phyloP scores from a whole-genome alignment of 2,797 vertebrate species.

The Coccyzus lansbergi region DNA sequence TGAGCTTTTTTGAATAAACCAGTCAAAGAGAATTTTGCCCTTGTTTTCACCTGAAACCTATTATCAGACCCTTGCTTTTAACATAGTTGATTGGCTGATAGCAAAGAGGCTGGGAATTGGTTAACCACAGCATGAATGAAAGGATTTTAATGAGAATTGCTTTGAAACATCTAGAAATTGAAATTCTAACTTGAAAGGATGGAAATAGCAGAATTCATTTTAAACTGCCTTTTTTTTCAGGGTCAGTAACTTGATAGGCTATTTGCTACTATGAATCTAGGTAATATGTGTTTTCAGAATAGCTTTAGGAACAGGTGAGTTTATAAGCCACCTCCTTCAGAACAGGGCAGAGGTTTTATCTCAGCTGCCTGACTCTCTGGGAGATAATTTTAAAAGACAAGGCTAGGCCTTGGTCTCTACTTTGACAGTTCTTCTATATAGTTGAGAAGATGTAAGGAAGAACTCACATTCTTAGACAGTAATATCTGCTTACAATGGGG shows the following conservation, averaged over 20 bases:
- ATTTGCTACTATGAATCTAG: background rate
- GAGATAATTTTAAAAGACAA: conserved; percentile 7
- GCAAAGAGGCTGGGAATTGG: background rate
- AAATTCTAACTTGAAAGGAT: background rate
- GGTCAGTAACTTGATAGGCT: background rate
- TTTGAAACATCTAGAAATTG: background rate
- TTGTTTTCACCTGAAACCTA: background rate
- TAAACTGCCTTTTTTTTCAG: background rate
- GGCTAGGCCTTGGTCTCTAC: background rate
- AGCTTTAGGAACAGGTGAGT: background rate
- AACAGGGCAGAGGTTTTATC: background rate
- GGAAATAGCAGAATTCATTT: background rate
- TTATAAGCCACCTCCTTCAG: background rate
- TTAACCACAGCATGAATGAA: background rate
- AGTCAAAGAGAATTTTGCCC: background rate
- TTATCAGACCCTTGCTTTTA: background rate
- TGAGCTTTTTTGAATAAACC: background rate
- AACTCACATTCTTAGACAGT: background rate
- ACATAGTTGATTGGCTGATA: background rate
- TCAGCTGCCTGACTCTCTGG: background rate
- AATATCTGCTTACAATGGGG: background rate
- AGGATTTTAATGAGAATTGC: background rate
- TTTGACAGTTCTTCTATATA: background rate
- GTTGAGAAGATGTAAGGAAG: background rate
- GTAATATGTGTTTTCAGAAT: background rate